Conservation (phyloP, 2,797 vertebrate species). For the Sebastes trivittatus region DNA sequence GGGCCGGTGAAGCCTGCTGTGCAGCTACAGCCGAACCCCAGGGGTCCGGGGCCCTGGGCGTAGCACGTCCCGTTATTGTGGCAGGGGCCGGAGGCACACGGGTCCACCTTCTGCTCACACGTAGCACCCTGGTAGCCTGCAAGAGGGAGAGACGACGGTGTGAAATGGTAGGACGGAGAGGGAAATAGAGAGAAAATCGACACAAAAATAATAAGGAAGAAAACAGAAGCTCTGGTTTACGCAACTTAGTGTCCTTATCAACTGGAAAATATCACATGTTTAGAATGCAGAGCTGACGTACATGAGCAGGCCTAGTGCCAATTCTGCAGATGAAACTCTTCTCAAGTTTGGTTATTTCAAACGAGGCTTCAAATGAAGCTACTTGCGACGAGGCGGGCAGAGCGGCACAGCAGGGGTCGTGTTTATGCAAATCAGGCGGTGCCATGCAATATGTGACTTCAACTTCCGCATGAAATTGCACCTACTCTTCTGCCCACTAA, state of each 20-base stretch:
- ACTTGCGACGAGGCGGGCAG: neutral
- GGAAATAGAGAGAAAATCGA: neutral
- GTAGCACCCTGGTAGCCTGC: slow-evolving; percentile 89
- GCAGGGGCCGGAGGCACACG: slow-evolving; percentile 90
- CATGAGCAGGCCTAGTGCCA: neutral
- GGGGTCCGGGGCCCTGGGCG: slow-evolving; percentile 80
- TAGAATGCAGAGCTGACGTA: neutral
- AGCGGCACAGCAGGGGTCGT: neutral
- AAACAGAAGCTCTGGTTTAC: neutral
- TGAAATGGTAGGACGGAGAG: neutral
- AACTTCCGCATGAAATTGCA: slow-evolving; percentile 5
- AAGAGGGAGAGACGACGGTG: neutral
- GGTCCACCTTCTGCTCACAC: slow-evolving; percentile 93
- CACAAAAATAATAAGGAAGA: neutral
- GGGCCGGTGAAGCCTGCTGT: slow-evolving; percentile 92
- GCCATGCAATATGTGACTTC: neutral
- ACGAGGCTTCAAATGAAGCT: slow-evolving; percentile 2
- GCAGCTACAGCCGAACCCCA: slow-evolving; percentile 91
- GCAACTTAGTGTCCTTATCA: neutral
- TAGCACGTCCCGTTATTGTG: slow-evolving; percentile 95
- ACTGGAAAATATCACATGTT: neutral
- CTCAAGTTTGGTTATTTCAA: neutral
- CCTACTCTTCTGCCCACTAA: neutral
- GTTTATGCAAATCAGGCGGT: slow-evolving; percentile 13
- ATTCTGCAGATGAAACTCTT: neutral